Evolutionary conservation across 1,140 invertebrate species (phyloP), one percentile per base, ranked within the genome.

Genomic region (Penaeus japonicus): DNA sequence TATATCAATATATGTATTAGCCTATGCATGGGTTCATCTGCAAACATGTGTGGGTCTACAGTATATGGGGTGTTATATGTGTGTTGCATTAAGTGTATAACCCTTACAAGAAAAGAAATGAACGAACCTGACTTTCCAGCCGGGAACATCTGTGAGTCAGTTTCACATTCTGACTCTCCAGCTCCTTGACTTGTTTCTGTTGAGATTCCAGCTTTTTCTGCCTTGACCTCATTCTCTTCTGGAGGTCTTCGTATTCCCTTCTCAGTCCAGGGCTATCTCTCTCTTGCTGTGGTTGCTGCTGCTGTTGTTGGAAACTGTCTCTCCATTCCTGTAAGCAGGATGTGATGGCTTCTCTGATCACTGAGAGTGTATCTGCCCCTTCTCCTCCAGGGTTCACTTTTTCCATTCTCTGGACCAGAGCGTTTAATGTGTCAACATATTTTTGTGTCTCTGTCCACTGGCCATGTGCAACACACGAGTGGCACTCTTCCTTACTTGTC

Each of bases 281-380:
- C 22, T 86, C 53, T 27, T 85, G 73, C 20, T 79, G 22, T 27
- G 57, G 22, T 75, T 27, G 32, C 32, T 59, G 35, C 55, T 27
- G 32, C 32, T 59, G 35, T 22, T 86, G 85, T 22, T 62, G 85
- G 85, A 80, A 80, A 32, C 77, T 80, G n/a, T 80, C 85, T 22
- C 75, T 59, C 85, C 85, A 86, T 24, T 86, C 85, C 27, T 86
- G 75, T 62, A 86, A 79, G 62, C 85, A 80, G 30, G 35, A 27
- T 30, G 20, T 80, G 22, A 86, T 80, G 24, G 85, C 79, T n/a
- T 65, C 85, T 86, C 35, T 78, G 10, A 86, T 86, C 54, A 65
- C 70, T 39, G 32, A 55, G 22, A 80, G 15, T 20, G 47, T 86
- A 47, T 80, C 85, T 47, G 57, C 55, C n/a, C 77, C 85, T n/a